Conservation (phyloP, 2,888 invertebrate species). For the Caenorhabditis macrosperma region DNA sequence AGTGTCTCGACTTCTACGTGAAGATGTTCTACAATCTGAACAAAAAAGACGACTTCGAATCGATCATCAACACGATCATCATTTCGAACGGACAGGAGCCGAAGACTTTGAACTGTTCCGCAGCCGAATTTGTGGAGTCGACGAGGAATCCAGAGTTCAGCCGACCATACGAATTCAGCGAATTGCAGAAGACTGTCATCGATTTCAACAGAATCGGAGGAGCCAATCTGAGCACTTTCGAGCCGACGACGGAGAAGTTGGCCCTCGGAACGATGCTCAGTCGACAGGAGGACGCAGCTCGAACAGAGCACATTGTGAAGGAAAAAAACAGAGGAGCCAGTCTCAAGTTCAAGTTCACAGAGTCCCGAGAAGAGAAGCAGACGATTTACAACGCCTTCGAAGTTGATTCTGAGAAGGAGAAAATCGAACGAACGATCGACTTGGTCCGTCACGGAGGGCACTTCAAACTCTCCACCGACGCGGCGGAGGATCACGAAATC, state of each 20-base stretch:
- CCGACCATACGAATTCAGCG: conserved; percentile 43
- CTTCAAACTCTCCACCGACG: conserved; percentile 70
- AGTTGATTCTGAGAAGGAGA: conserved; percentile 41
- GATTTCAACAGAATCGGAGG: conserved; percentile 57
- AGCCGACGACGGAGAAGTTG: conserved; percentile 49
- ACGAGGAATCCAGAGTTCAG: conserved; percentile 65
- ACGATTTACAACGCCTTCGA: conserved; percentile 60
- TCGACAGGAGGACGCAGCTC: conserved; percentile 9
- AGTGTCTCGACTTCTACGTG: conserved; percentile 62
- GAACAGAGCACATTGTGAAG: conserved; percentile 47
- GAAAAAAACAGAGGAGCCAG: conserved; percentile 61
- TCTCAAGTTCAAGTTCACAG: conserved; percentile 51
- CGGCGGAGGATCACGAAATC: conserved; percentile 70
- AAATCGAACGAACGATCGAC: conserved; percentile 40
- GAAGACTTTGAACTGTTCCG: conserved; percentile 59
- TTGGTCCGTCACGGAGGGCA: conserved; percentile 62
- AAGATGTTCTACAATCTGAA: conserved; percentile 69
- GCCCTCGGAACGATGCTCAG: conserved; percentile 41
- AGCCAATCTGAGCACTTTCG: conserved; percentile 54
- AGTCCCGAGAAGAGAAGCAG: conserved; percentile 64
- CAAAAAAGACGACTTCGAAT: conserved; percentile 60
- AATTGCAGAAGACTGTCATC: conserved; percentile 36
- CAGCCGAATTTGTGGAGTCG: conserved; percentile 70
- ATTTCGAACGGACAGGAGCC: conserved; percentile 61
- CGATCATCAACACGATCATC: conserved; percentile 16